These are phyloP conservation scores for Sinosuthora webbiana DNA, from an alignment of 2,113 vertebrate genomes.

Conservation along the genomic window DNA sequence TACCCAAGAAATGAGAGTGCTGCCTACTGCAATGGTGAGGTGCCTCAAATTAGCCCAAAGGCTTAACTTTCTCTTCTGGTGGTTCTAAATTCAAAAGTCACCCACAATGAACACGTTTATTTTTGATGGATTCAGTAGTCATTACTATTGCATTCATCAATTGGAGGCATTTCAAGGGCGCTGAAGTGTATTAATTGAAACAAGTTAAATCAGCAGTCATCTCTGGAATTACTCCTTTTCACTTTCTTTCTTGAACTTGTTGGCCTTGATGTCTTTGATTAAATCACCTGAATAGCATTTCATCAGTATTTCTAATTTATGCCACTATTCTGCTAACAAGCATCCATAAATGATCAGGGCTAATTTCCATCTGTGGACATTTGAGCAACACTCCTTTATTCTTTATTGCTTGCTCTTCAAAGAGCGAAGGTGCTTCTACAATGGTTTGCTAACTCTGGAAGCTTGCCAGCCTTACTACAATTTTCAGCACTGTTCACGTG, in stretches of 20 bases:
- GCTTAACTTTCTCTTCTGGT: background rate
- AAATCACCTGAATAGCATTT: conserved; percentile 7
- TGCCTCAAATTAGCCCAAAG: background rate
- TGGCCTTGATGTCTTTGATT: background rate
- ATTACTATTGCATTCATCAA: conserved; percentile 20
- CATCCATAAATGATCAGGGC: conserved; percentile 12
- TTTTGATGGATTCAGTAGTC: conserved; percentile 28
- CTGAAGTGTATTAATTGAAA: conserved; percentile 39
- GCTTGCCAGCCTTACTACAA: background rate
- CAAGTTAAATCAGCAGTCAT: conserved; percentile 26
- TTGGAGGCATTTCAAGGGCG: background rate
- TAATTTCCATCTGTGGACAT: conserved; percentile 5
- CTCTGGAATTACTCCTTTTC: conserved; percentile 24
- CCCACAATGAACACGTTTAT: background rate
- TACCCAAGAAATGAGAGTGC: background rate
- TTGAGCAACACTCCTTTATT: conserved; percentile 5
- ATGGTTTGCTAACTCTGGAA: background rate
- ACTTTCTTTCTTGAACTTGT: conserved; percentile 25
- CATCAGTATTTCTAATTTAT: conserved; percentile 44
- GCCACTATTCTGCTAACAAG: background rate
- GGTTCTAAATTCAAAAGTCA: conserved; percentile 13
- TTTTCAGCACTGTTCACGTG: background rate
- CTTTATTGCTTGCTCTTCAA: background rate
- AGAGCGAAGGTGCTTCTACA: background rate
- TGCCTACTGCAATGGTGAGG: background rate